These are phyloP conservation scores for Pyrocephalus nanus DNA, from an alignment of 2,797 vertebrate species.

Conservation along the genomic window DNA sequence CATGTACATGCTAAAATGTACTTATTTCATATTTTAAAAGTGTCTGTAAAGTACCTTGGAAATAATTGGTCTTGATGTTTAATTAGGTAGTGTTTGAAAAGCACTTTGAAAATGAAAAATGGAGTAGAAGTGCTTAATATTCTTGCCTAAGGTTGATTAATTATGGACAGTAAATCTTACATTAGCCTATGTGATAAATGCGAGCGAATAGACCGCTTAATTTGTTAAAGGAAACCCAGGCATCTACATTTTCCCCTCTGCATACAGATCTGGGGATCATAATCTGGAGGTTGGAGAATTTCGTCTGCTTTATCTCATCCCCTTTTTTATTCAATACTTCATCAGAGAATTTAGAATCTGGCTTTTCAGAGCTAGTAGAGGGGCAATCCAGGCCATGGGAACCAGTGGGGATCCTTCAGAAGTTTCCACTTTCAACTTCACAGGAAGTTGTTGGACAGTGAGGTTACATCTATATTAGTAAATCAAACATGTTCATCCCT, in stretches of 20 bases:
- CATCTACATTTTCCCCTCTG: not conserved
- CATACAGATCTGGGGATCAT: not conserved
- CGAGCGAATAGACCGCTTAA: not conserved
- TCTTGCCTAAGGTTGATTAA: slow-evolving; percentile 64
- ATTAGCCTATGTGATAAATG: slow-evolving; percentile 24
- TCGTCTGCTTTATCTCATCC: not conserved
- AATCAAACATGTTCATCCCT: slow-evolving; percentile 8
- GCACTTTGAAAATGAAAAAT: slow-evolving; percentile 66
- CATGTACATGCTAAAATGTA: slow-evolving; percentile 14
- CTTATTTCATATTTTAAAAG: slow-evolving; percentile 31
- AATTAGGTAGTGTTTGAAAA: slow-evolving; percentile 66
- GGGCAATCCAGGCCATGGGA: not conserved
- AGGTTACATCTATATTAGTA: not conserved
- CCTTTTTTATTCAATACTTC: not conserved
- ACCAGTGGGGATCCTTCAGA: not conserved
- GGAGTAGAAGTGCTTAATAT: slow-evolving; percentile 49
- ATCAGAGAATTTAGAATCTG: slow-evolving; percentile 4
- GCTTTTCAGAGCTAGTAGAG: not conserved
- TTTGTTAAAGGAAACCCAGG: slow-evolving; percentile 23
- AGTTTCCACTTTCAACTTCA: slow-evolving; percentile 1
- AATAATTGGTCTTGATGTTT: slow-evolving; percentile 65
- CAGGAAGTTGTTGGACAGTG: not conserved
- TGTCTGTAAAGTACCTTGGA: slow-evolving; percentile 32
- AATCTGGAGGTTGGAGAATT: not conserved
- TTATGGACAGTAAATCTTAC: slow-evolving; percentile 58